These are phyloP conservation scores for Eupithecia pulchellata DNA, from an alignment of 2,888 invertebrate species.

Conservation along the genomic window DNA sequence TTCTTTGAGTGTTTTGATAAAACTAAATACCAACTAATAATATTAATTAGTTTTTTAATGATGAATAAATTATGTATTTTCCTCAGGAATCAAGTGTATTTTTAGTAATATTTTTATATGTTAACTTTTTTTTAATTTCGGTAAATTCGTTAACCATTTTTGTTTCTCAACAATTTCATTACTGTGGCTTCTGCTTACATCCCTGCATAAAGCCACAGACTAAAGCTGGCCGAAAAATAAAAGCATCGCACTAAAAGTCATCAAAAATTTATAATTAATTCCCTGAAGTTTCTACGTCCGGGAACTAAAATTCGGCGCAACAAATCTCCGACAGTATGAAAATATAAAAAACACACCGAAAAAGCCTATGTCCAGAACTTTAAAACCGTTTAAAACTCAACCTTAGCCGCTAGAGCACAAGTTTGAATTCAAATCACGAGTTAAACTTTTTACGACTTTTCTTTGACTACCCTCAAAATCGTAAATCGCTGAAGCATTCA, in stretches of 20 bases:
- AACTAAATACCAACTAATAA: too few relatives aligned
- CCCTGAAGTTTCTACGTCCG: slow-evolving; percentile 31
- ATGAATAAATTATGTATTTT: too few relatives aligned
- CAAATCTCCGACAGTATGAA: slow-evolving; percentile 76
- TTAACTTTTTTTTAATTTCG: too few relatives aligned
- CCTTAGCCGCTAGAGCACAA: slow-evolving; percentile 41
- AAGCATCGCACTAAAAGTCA: slow-evolving; percentile 25
- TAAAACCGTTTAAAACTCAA: slow-evolving; percentile 47
- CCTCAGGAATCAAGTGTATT: too few relatives aligned
- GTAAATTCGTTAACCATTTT: not conserved
- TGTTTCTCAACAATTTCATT: not conserved
- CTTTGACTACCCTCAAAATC: slow-evolving; percentile 16
- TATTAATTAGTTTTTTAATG: too few relatives aligned
- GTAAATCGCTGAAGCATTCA: not conserved
- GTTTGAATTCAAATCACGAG: slow-evolving; percentile 46
- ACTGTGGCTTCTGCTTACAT: not conserved
- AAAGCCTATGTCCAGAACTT: slow-evolving; percentile 59
- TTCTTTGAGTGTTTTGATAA: too few relatives aligned
- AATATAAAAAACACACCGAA: slow-evolving; percentile 70
- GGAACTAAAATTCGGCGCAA: slow-evolving; percentile 60
- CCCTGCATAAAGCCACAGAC: not conserved
- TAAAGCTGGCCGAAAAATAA: not conserved
- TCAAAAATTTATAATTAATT: slow-evolving; percentile 34
- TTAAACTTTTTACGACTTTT: slow-evolving; percentile 51
- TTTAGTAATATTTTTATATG: too few relatives aligned